Conservation (phyloP, 2,113 vertebrate genomes). For the Irena cyanogastra region DNA sequence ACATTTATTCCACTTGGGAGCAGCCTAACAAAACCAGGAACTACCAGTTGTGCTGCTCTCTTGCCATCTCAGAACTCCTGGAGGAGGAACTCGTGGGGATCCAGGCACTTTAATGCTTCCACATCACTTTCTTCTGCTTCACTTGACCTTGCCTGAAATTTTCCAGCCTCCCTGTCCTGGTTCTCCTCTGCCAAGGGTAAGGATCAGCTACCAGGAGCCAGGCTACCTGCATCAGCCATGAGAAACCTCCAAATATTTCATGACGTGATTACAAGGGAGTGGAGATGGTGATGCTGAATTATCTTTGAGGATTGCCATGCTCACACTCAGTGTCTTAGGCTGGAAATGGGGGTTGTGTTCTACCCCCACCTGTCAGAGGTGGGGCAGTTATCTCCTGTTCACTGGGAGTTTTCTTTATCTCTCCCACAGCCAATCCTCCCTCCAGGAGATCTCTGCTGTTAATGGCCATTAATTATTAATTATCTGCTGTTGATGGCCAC, state of each 20-base stretch:
- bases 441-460: too few relatives aligned
- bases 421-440: too few relatives aligned
- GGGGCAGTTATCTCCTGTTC: too few relatives aligned
- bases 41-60: background rate
- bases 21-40: background rate
- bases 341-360: too few relatives aligned
- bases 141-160: background rate
- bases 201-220: background rate
- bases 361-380: too few relatives aligned
- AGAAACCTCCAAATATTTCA: background rate
- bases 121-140: background rate
- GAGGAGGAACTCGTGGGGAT: background rate
- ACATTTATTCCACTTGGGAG: background rate
- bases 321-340: too few relatives aligned
- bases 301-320: background rate
- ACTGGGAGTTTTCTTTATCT: too few relatives aligned
- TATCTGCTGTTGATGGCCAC: too few relatives aligned
- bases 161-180: background rate
- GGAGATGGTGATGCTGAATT: background rate
- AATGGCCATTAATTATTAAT: too few relatives aligned
- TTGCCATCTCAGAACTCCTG: background rate
- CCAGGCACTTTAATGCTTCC: background rate
- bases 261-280: rapidly evolving
- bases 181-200: background rate
- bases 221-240: rapidly evolving